These are phyloP conservation scores for Zootermopsis nevadensis DNA, from an alignment of 2,888 invertebrate species.

Conservation along the genomic window DNA sequence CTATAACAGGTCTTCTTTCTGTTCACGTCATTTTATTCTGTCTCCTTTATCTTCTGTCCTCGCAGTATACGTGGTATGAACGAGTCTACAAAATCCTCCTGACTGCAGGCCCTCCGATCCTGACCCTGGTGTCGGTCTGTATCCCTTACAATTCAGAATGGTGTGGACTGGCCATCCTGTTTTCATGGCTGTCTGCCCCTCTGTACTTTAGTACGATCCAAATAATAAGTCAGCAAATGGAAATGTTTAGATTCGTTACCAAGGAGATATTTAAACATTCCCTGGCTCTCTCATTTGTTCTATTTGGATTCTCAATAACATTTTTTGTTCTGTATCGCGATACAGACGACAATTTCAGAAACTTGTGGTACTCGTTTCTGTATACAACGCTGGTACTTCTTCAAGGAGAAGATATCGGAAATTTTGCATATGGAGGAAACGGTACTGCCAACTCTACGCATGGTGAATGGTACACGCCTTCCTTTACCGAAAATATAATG, in stretches of 20 bases:
- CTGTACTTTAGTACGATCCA: neutral
- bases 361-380: neutral
- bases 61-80: neutral
- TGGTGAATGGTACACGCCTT: neutral
- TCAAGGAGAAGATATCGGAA: neutral
- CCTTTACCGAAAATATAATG: neutral
- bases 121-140: neutral
- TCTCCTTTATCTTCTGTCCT: neutral
- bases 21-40: neutral
- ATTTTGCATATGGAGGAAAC: neutral
- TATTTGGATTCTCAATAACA: neutral
- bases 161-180: neutral
- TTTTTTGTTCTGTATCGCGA: neutral
- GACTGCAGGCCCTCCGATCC: neutral
- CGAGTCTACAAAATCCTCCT: neutral
- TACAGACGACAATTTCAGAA: neutral
- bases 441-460: neutral
- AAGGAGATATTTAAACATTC: slow-evolving; percentile 1
- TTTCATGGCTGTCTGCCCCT: neutral
- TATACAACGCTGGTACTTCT: neutral
- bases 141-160: neutral
- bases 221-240: neutral
- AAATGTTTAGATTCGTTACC: neutral
- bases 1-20: neutral
- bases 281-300: neutral